A percentile compares a stretch with the other conserved stretches of the same genome.
These are phyloP conservation scores for Himalopsyche phryganea DNA, from an alignment of 1,140 invertebrate genomes.

Conservation along the genomic window DNA sequence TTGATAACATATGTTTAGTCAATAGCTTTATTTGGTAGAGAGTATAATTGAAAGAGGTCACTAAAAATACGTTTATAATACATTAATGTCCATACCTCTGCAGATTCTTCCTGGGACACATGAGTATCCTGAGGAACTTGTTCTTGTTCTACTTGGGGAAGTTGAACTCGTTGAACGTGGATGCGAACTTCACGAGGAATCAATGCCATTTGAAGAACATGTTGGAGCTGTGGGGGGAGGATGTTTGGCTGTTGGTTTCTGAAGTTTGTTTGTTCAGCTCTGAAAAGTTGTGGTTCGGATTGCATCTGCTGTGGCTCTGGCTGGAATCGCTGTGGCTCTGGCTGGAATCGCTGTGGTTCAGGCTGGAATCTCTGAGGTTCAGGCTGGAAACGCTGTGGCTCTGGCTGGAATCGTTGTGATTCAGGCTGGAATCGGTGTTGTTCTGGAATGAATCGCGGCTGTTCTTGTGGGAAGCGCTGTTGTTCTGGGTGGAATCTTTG, in stretches of 20 bases:
- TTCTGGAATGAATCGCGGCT: background rate
- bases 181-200: slow-evolving; percentile 49
- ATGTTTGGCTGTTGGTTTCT: background rate
- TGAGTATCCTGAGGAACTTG: slow-evolving; percentile 31
- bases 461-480: background rate
- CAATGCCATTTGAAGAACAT: slow-evolving; percentile 27
- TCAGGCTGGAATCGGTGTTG: slow-evolving; percentile 8
- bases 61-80: too few relatives aligned
- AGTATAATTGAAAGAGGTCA: too few relatives aligned
- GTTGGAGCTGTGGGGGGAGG: slow-evolving; percentile 5
- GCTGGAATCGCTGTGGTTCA: slow-evolving; percentile 2
- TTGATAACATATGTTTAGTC: too few relatives aligned
- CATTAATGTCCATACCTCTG: slow-evolving; percentile 19
- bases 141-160: slow-evolving; percentile 30
- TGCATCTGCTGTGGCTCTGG: slow-evolving; percentile 7
- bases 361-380: too few relatives aligned
- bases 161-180: slow-evolving; percentile 47
- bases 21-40: too few relatives aligned
- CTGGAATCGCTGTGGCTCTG: slow-evolving; percentile 3
- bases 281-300: slow-evolving; percentile 9
- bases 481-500: slow-evolving; percentile 8
- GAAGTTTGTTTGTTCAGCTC: slow-evolving; percentile 4
- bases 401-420: background rate
- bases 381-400: slow-evolving; percentile 1
- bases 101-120: slow-evolving; percentile 27